Conservation (phyloP, 2,888 invertebrate species). For the Sabatieria punctata region DNA sequence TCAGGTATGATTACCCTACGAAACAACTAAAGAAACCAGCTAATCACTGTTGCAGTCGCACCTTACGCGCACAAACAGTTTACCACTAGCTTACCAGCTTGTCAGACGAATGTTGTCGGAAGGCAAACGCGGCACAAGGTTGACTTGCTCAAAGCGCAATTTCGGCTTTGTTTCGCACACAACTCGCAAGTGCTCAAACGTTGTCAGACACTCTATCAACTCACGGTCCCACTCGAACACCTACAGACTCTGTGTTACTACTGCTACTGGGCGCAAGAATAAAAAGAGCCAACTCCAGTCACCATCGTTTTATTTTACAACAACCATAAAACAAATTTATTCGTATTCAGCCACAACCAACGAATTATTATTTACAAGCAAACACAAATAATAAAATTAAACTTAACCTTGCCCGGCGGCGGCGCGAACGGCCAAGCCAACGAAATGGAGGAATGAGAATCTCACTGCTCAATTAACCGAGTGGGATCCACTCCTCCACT, state of each 20-base stretch:
- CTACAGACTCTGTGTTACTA: conserved; percentile 35
- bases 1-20: too few relatives aligned
- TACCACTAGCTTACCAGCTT: too few relatives aligned
- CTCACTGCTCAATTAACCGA: conserved; percentile 20
- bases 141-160: conserved; percentile 13
- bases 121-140: conserved; percentile 14
- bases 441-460: conserved; percentile 33
- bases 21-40: too few relatives aligned
- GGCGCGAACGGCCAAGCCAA: background rate
- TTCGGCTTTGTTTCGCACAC: conserved; percentile 29
- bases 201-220: conserved; percentile 50
- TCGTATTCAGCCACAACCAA: background rate
- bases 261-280: background rate
- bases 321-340: background rate
- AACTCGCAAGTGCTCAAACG: conserved; percentile 50
- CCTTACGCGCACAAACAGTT: too few relatives aligned
- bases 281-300: background rate
- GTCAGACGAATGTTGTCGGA: background rate
- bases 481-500: conserved; percentile 13
- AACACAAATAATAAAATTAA: background rate
- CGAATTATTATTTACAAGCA: background rate
- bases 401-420: background rate
- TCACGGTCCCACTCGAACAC: conserved; percentile 48
- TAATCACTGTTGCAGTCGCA: too few relatives aligned
- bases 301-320: too few relatives aligned